Evolutionary conservation across 2,888 invertebrate genomes (phyloP), one percentile per base, ranked within the genome.

Genomic region (Heteromurus nitidus): DNA sequence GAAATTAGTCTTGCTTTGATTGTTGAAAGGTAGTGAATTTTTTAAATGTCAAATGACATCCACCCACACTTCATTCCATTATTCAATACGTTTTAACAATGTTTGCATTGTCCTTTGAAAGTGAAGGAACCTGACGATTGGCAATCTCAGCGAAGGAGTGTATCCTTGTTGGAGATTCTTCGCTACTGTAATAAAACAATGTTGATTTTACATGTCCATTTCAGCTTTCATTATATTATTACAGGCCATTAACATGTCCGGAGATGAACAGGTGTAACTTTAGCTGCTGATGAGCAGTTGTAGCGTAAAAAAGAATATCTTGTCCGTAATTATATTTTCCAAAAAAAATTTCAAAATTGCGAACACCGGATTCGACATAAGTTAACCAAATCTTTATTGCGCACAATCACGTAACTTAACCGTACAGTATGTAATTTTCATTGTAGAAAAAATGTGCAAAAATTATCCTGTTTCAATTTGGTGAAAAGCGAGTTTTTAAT

Each of bases 31-130:
- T n/a, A n/a, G n/a, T n/a, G n/a, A n/a, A n/a, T n/a, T n/a, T n/a
- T n/a, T n/a, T n/a, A n/a, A n/a, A n/a, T n/a, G n/a, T n/a, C n/a
- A 36, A 60, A 60, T 26, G 72, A 58, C 30, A 73, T 62, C 73
- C 73, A 28, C 73, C 73, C 62, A 62, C 73, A 62, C 47, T 47
- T 20, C 28, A 16, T 22, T 72, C 42, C 2, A 72, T 5, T 60
- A 1, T 60, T 7, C 22, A n/a, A 18, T 20, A 18, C 20, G 20
- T 50, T 50, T 50, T 18, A 20, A 50, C 50, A 50, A 50, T 20
- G 20, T 20, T 50, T n/a, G 20, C 58, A 1, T 16, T 26, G 24
- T 26, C 58, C 36, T 5, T 13, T 36, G 36, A 36, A 36, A 36
- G 13, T 36, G 13, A 36, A 36, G 5, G 36, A 9, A 36, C 36